Percentiles rank a stretch among this genome's conserved stretches.
Conservation (phyloP, 2,113 vertebrate species). For the Phaethon lepturus region DNA sequence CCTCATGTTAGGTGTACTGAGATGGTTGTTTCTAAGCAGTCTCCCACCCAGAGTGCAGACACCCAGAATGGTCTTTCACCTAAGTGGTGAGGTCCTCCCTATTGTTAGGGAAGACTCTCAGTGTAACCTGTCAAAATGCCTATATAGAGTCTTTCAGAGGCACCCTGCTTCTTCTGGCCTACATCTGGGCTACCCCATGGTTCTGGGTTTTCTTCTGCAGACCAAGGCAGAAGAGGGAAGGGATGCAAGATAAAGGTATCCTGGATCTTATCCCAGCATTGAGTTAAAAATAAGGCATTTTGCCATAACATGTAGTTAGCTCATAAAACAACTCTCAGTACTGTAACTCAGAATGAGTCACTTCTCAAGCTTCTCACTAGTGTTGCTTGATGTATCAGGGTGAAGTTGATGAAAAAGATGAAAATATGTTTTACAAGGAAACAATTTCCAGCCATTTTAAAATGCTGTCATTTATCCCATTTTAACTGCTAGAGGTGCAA, state of each 20-base stretch:
- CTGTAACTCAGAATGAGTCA: neutral
- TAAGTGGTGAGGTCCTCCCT: neutral
- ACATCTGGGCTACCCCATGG: neutral
- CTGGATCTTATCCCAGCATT: neutral
- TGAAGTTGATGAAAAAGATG: neutral
- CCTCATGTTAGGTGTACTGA: fast-evolving
- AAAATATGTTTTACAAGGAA: neutral
- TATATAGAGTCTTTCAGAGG: neutral
- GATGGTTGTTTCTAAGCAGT: neutral
- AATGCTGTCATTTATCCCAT: neutral
- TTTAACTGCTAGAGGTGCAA: neutral
- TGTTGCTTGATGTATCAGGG: neutral
- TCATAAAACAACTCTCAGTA: neutral
- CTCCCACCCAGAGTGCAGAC: neutral
- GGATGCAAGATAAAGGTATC: neutral
- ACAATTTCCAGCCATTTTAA: neutral
- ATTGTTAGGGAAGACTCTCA: neutral
- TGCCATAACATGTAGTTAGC: neutral
- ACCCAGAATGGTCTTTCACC: neutral
- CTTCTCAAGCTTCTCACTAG: neutral
- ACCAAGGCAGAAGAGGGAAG: neutral
- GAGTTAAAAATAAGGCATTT: neutral
- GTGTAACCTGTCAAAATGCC: neutral
- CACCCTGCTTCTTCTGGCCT: neutral
- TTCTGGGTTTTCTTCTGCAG: neutral